These are phyloP conservation scores for Dinothrombium tinctorium DNA, from an alignment of 1,140 invertebrate species.

Conservation along the genomic window DNA sequence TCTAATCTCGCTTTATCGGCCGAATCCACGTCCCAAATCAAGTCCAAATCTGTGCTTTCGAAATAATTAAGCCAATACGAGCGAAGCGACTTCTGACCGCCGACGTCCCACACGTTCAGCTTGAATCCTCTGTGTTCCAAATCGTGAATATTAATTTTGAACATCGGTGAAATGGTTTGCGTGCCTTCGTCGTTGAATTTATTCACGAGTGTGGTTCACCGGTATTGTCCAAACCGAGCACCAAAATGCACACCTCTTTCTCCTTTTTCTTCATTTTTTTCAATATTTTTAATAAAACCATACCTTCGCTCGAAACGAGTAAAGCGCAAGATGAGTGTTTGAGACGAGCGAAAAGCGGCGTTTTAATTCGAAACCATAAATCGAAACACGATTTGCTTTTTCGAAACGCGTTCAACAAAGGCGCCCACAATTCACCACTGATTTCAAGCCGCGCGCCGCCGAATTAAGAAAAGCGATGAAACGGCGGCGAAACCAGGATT, in stretches of 20 bases:
- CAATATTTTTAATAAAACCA: constrained; percentile 83
- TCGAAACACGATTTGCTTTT: too few species aligned
- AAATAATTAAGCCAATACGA: constrained; percentile 99
- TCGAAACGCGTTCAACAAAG: too few species aligned
- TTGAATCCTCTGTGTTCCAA: constrained; percentile 79
- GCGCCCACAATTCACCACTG: too few species aligned
- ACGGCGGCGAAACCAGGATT: too few species aligned
- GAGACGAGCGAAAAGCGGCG: too few species aligned
- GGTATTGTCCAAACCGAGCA: constrained; percentile 97
- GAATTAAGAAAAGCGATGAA: too few species aligned
- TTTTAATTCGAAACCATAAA: too few species aligned
- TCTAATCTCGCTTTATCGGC: constrained; percentile 67
- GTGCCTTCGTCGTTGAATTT: constrained; percentile 92
- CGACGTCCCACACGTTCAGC: constrained; percentile 96
- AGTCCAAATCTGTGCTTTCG: constrained; percentile 87
- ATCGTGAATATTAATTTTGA: constrained; percentile 97
- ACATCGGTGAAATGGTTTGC: constrained; percentile 79
- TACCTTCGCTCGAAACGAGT: too few species aligned
- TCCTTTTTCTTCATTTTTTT: constrained; percentile 94
- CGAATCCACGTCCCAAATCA: constrained; percentile 99
- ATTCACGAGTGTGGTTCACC: constrained; percentile 97
- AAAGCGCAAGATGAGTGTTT: too few species aligned
- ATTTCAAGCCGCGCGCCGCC: too few species aligned
- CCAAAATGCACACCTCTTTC: constrained; percentile 86
- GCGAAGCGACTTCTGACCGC: constrained; percentile 83